These are phyloP conservation scores for Xyrauchen texanus DNA, from an alignment of 2,113 vertebrate genomes.

Conservation along the genomic window DNA sequence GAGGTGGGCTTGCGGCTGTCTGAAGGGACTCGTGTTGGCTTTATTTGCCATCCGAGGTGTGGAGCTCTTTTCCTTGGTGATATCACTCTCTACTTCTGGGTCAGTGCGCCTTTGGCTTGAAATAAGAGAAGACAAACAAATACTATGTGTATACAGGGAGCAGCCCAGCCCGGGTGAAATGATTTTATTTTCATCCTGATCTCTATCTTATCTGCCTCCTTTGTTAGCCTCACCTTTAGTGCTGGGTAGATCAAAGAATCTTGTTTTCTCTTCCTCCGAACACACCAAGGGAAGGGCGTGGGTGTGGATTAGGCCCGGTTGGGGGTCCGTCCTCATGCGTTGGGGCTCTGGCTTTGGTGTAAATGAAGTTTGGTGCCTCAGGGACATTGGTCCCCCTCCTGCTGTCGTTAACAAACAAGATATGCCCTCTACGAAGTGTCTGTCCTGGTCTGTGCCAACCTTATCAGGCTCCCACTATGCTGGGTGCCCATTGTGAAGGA, in stretches of 20 bases:
- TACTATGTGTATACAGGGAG: constrained; percentile 46
- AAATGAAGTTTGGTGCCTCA: constrained; percentile 59
- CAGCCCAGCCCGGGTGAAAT: constrained; percentile 44
- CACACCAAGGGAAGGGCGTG: constrained; percentile 41
- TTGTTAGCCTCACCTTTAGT: constrained; percentile 56
- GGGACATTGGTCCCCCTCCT: constrained; percentile 37
- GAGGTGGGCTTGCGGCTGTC: constrained; percentile 25
- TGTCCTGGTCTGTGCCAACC: constrained; percentile 44
- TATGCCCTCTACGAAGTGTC: constrained; percentile 45
- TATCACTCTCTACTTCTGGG: constrained; percentile 46
- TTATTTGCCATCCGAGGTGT: constrained; percentile 49
- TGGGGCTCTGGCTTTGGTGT: constrained; percentile 51
- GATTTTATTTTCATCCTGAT: constrained; percentile 57
- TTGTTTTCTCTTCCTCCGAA: constrained; percentile 48
- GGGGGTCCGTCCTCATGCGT: constrained; percentile 50
- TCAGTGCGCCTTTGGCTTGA: constrained; percentile 50
- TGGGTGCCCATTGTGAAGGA: constrained; percentile 45
- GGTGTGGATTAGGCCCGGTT: constrained; percentile 54
- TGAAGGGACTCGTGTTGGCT: constrained; percentile 40
- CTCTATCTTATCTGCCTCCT: constrained; percentile 50
- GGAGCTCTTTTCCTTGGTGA: constrained; percentile 38
- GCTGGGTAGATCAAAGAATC: constrained; percentile 54
- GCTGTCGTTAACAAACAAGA: constrained; percentile 51
- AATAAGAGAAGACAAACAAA: constrained; percentile 53
- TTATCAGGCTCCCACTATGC: constrained; percentile 53